Conservation (phyloP, 1,140 invertebrate genomes). For the Atta colombica region DNA sequence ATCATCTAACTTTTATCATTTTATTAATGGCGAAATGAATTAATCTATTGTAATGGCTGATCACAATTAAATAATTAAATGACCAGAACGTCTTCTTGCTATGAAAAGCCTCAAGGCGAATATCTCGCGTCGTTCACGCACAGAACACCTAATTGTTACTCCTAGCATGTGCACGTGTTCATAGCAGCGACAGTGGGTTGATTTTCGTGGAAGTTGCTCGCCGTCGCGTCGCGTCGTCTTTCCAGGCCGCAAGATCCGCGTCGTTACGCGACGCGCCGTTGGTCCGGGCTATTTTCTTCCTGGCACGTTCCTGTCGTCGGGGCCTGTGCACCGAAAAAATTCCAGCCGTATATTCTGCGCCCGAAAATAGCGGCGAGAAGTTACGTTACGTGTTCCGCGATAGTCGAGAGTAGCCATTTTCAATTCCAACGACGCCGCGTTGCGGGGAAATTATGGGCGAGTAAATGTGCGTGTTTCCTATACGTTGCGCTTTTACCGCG, state of each 20-base stretch:
- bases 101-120: not conserved
- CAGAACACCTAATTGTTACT: constrained; percentile 38
- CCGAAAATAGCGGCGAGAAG: constrained; percentile 69
- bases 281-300: constrained; percentile 76
- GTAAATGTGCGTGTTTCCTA: constrained; percentile 20
- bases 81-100: not conserved
- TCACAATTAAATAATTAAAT: not conserved
- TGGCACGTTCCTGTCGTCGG: constrained; percentile 72
- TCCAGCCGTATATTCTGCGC: constrained; percentile 58
- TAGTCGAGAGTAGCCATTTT: constrained; percentile 41
- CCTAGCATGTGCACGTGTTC: constrained; percentile 16
- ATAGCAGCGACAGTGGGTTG: constrained; percentile 37
- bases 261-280: constrained; percentile 70
- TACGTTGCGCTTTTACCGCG: not conserved
- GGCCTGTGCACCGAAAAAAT: constrained; percentile 56
- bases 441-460: constrained; percentile 32
- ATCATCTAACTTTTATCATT: not conserved
- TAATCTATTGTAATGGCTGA: not conserved
- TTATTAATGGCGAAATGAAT: not conserved
- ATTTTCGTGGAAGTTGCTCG: constrained; percentile 60
- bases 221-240: constrained; percentile 58
- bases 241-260: constrained; percentile 70
- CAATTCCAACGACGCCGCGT: constrained; percentile 16
- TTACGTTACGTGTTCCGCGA: constrained; percentile 67
- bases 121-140: not conserved